A percentile compares a stretch with the other conserved stretches of the same genome.
phyloP scores from a whole-genome alignment of 2,888 invertebrate genomes.

The Erynnis tages region DNA sequence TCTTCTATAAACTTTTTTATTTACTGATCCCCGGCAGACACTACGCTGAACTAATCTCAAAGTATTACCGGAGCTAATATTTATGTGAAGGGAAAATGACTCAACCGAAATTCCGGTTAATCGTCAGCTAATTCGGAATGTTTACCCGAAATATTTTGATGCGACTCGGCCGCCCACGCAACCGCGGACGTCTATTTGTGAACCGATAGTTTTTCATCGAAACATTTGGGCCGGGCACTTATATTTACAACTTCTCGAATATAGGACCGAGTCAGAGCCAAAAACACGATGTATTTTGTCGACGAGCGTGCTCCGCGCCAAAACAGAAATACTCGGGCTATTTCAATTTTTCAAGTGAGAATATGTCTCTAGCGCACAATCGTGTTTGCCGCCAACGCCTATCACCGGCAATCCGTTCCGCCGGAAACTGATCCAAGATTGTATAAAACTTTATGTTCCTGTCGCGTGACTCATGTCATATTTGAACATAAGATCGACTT shows the following conservation, averaged over 20 bases:
- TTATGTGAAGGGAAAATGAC: conserved; percentile 32
- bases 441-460: conserved; percentile 15
- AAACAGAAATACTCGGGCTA: conserved; percentile 15
- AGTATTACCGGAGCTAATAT: conserved; percentile 32
- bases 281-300: conserved; percentile 30
- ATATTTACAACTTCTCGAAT: conserved; percentile 27
- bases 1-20: not conserved
- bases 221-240: conserved; percentile 28
- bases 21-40: not conserved
- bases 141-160: conserved; percentile 66
- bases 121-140: conserved; percentile 51
- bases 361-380: conserved; percentile 2
- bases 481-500: conserved; percentile 17
- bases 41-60: conserved; percentile 12
- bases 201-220: conserved; percentile 34
- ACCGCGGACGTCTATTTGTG: conserved; percentile 56
- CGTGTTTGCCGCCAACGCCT: conserved; percentile 24
- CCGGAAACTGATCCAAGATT: conserved; percentile 16
- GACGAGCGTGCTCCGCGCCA: conserved; percentile 24
- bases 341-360: conserved; percentile 26
- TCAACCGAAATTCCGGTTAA: conserved; percentile 34
- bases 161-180: conserved; percentile 57
- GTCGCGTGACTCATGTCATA: conserved; percentile 24
- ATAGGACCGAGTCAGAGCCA: conserved; percentile 29
- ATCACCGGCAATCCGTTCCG: conserved; percentile 24